These are phyloP conservation scores for Ivindomyrus marchei DNA, from an alignment of 2,113 vertebrate species.

Conservation along the genomic window DNA sequence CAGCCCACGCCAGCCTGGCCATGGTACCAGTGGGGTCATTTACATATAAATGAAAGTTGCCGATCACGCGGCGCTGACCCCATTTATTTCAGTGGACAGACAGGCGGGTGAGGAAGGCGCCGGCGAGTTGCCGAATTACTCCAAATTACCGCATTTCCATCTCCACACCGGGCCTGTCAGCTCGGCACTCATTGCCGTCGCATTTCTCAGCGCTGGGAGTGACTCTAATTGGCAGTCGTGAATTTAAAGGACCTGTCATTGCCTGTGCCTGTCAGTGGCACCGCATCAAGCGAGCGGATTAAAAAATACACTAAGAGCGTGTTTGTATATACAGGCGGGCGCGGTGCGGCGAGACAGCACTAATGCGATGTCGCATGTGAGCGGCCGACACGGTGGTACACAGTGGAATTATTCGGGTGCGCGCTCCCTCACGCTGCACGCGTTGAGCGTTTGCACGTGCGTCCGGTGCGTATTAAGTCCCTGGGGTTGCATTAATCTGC, in stretches of 20 bases:
- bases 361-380: background rate
- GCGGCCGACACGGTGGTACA: background rate
- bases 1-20: conserved; percentile 29
- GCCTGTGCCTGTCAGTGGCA: conserved; percentile 52
- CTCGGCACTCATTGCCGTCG: conserved; percentile 51
- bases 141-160: conserved; percentile 74
- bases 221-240: conserved; percentile 66
- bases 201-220: conserved; percentile 50
- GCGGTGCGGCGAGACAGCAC: background rate
- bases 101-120: conserved; percentile 61
- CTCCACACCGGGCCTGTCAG: conserved; percentile 65
- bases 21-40: conserved; percentile 62
- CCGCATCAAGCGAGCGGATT: conserved; percentile 45
- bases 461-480: conserved; percentile 36
- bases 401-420: conserved; percentile 2
- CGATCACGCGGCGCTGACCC: conserved; percentile 71
- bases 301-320: conserved; percentile 35
- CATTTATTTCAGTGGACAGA: conserved; percentile 70
- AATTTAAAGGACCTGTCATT: conserved; percentile 65
- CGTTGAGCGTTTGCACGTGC: conserved; percentile 33
- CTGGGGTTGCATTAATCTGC: conserved; percentile 32
- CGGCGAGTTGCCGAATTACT: conserved; percentile 68
- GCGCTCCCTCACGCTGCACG: conserved; percentile 5
- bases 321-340: conserved; percentile 29
- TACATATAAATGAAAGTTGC: conserved; percentile 81